Evolutionary conservation across 1,140 invertebrate species (phyloP).

Genomic region (Parasteatoda tepidariorum): DNA sequence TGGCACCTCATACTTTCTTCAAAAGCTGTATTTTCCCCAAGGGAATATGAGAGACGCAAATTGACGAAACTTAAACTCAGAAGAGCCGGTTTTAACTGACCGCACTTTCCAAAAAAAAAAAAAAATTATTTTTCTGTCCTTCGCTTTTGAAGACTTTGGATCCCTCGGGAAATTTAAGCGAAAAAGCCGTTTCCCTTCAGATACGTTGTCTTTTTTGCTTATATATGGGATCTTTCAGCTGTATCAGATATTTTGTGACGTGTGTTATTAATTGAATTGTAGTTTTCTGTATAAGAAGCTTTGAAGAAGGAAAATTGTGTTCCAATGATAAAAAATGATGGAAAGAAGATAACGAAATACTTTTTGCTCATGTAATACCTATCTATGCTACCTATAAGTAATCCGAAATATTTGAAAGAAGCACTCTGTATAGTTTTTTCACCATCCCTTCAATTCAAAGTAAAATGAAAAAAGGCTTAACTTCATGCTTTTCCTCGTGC

Average conservation of each 20-base stretch:
- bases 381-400: too few relatives aligned
- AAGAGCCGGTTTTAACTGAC: conserved; percentile 56
- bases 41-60: conserved; percentile 36
- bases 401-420: too few relatives aligned
- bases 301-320: too few relatives aligned
- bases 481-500: too few relatives aligned
- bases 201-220: conserved; percentile 15
- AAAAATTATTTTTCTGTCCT: not conserved
- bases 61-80: conserved; percentile 47
- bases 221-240: not conserved
- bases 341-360: too few relatives aligned
- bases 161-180: conserved; percentile 32
- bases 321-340: too few relatives aligned
- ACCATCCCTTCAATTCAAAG: too few relatives aligned
- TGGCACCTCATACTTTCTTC: conserved; percentile 47
- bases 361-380: too few relatives aligned
- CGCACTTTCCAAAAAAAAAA: conserved; percentile 31
- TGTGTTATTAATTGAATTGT: too few relatives aligned
- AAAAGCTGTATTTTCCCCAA: conserved; percentile 49
- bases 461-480: too few relatives aligned
- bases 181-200: conserved; percentile 38
- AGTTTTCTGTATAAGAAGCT: too few relatives aligned
- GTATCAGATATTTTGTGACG: conserved; percentile 41
- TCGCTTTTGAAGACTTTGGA: not conserved
- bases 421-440: too few relatives aligned